Conservation (phyloP, 2,113 vertebrate species). For the Hippolais icterina region DNA sequence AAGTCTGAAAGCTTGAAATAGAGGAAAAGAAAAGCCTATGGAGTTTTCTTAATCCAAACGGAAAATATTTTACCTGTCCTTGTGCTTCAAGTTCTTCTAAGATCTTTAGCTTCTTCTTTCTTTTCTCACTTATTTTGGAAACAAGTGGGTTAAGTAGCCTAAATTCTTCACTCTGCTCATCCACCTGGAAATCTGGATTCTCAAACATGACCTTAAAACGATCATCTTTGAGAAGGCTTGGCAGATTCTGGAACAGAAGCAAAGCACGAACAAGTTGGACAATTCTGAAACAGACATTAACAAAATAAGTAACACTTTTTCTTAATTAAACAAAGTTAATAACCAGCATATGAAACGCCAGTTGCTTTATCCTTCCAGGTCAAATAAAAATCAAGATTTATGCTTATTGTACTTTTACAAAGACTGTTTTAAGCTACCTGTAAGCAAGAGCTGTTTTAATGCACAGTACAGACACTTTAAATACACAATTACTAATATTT, state of each 20-base stretch:
- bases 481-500: background rate
- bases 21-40: background rate
- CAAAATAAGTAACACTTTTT: background rate
- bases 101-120: constrained; percentile 86
- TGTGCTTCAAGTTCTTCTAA: constrained; percentile 76
- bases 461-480: background rate
- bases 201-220: constrained; percentile 99
- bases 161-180: constrained; percentile 94
- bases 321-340: background rate
- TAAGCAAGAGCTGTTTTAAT: background rate
- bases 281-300: background rate
- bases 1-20: background rate
- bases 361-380: background rate
- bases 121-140: constrained; percentile 91
- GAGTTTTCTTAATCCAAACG: background rate
- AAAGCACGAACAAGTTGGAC: background rate
- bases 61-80: constrained; percentile 71
- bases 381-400: background rate
- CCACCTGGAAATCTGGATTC: constrained; percentile 96
- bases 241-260: constrained; percentile 76
- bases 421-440: background rate
- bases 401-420: background rate
- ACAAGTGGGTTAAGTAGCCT: constrained; percentile 95
- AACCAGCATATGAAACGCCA: background rate
- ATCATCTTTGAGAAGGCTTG: constrained; percentile 89